Evolutionary conservation across 37 sponge, comb jelly and placozoan species (phyloP).

Genomic region (Oopsacas minuta): DNA sequence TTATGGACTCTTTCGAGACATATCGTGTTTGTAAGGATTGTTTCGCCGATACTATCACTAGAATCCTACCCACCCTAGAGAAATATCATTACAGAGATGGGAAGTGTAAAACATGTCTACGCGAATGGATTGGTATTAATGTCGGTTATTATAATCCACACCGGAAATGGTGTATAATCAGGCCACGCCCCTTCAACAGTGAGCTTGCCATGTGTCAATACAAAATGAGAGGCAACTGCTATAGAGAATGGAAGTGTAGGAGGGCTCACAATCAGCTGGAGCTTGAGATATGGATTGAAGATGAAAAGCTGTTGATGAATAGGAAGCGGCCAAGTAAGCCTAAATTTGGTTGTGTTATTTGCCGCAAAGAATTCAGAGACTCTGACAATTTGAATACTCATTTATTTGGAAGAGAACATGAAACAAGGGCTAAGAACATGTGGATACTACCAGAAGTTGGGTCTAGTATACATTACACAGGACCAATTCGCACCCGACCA

Average conservation of each 20-base stretch:
- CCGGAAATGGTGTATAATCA: neutral
- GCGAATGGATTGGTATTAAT: neutral
- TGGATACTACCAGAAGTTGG: no score
- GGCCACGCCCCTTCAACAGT: neutral
- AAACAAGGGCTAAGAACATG: neutral
- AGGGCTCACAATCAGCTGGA: neutral
- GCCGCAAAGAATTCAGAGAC: neutral
- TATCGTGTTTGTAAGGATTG: slow-evolving; percentile 13
- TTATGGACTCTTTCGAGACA: neutral
- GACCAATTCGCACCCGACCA: no score
- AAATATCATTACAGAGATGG: neutral
- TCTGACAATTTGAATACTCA: neutral
- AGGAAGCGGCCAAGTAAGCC: neutral
- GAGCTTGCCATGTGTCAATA: neutral
- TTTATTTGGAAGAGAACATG: neutral
- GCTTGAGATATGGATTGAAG: neutral
- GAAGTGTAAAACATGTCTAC: neutral
- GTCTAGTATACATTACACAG: no score
- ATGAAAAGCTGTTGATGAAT: neutral
- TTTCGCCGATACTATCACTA: neutral
- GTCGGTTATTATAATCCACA: neutral
- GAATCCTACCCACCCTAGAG: neutral
- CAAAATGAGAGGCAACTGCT: neutral
- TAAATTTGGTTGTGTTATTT: neutral
- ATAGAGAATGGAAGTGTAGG: neutral